These are phyloP conservation scores for Yponomeuta plumbellus DNA, from an alignment of 2,888 invertebrate species.

Conservation along the genomic window DNA sequence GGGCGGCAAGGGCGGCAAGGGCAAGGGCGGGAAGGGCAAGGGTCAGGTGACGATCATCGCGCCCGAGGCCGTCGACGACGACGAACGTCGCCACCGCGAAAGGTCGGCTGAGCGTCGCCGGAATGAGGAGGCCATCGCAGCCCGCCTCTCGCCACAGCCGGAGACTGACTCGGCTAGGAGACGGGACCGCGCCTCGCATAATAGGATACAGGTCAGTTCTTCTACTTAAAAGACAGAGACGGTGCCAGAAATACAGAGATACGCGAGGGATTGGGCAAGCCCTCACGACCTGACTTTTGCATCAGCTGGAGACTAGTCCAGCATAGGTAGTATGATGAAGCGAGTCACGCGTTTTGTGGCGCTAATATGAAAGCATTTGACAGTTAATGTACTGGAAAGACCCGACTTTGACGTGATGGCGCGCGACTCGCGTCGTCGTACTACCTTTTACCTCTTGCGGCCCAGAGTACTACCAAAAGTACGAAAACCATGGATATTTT, in stretches of 20 bases:
- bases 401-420: no score
- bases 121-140: slow-evolving; percentile 54
- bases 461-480: no score
- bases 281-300: no score
- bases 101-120: slow-evolving; percentile 46
- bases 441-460: no score
- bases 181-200: slow-evolving; percentile 3
- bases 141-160: slow-evolving; percentile 49
- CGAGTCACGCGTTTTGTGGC: no score
- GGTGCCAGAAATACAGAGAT: background rate
- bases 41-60: slow-evolving; percentile 83
- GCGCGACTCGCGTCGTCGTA: no score
- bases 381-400: no score
- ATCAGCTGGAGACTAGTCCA: background rate
- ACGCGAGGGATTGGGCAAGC: no score
- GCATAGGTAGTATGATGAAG: no score
- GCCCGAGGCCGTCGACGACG: slow-evolving; percentile 57
- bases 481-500: no score
- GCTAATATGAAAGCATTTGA: no score
- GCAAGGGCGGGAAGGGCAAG: slow-evolving; percentile 83
- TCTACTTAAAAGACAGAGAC: background rate
- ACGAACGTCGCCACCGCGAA: slow-evolving; percentile 58
- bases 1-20: slow-evolving; percentile 83
- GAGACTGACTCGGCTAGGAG: slow-evolving; percentile 20
- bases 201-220: background rate